A percentile compares a stretch with the other conserved stretches of the same genome.
Evolutionary conservation across 2,113 vertebrate genomes (phyloP).

Genomic region (Odontesthes bonariensis): DNA sequence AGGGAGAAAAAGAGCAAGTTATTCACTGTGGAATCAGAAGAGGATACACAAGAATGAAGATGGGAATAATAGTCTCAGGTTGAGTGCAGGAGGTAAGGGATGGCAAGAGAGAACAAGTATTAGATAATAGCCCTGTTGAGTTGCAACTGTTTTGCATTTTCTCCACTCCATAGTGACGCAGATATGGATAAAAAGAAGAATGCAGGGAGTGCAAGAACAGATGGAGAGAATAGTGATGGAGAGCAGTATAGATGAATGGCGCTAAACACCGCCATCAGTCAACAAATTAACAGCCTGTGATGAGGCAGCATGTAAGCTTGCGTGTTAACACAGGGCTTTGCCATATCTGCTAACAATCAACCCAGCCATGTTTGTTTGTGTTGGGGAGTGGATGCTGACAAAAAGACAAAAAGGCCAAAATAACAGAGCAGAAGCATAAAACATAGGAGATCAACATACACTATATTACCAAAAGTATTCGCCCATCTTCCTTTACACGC

Average conservation of each 20-base stretch:
- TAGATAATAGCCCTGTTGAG: too few species aligned
- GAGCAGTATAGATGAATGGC: constrained; percentile 56
- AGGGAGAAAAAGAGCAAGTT: not conserved
- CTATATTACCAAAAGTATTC: too few species aligned
- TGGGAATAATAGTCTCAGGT: constrained; percentile 16
- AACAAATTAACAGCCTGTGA: constrained; percentile 67
- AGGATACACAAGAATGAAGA: constrained; percentile 6
- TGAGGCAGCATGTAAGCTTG: constrained; percentile 45
- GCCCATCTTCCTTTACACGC: too few species aligned
- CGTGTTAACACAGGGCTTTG: constrained; percentile 53
- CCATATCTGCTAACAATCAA: constrained; percentile 40
- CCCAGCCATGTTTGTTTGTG: constrained; percentile 64
- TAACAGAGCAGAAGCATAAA: constrained; percentile 15
- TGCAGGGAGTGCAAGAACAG: constrained; percentile 43
- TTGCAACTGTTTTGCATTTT: constrained; percentile 12
- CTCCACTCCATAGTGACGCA: constrained; percentile 4
- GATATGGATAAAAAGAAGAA: constrained; percentile 23
- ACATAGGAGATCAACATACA: not conserved
- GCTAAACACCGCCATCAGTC: constrained; percentile 67
- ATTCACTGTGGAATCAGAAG: constrained; percentile 17
- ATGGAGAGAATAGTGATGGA: constrained; percentile 56
- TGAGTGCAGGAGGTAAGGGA: not conserved
- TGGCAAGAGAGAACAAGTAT: constrained; percentile 26
- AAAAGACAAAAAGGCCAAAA: constrained; percentile 11
- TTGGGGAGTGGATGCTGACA: constrained; percentile 33